Conservation (phyloP, 2,888 invertebrate species). For the Lasioglossum lativentre region DNA sequence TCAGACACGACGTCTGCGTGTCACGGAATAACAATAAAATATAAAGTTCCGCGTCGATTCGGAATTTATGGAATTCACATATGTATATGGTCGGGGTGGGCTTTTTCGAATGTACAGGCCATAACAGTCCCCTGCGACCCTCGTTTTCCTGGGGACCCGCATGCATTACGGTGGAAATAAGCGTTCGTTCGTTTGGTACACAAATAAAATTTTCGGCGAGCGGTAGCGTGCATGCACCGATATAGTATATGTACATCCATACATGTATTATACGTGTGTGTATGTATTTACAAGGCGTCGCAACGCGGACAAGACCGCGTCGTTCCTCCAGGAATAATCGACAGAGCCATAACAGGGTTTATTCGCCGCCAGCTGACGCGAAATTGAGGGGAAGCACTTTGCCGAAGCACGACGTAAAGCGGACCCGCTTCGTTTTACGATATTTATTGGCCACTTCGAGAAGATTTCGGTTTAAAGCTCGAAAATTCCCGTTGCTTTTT, state of each 20-base stretch:
- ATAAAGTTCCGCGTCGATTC: slow-evolving; percentile 49
- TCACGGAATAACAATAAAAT: slow-evolving; percentile 33
- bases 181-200: slow-evolving; percentile 4
- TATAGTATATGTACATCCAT: background rate
- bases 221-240: background rate
- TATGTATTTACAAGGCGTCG: slow-evolving; percentile 1
- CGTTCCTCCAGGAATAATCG: slow-evolving; percentile 41
- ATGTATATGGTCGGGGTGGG: background rate
- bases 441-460: slow-evolving; percentile 8
- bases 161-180: slow-evolving; percentile 36
- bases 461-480: slow-evolving; percentile 15
- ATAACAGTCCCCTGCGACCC: slow-evolving; percentile 6
- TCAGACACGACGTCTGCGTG: slow-evolving; percentile 14
- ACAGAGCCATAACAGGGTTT: slow-evolving; percentile 2
- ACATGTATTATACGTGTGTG: background rate
- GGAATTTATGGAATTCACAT: slow-evolving; percentile 52
- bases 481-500: slow-evolving; percentile 1
- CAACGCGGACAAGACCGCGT: slow-evolving; percentile 5
- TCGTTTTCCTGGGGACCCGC: background rate
- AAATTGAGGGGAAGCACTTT: slow-evolving; percentile 36
- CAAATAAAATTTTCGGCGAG: slow-evolving; percentile 34
- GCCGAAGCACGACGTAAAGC: slow-evolving; percentile 2
- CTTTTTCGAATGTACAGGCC: slow-evolving; percentile 30
- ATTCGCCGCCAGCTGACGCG: slow-evolving; percentile 31
- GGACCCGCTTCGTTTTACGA: slow-evolving; percentile 20